Conservation (phyloP, 2,113 vertebrate genomes). For the Mastomys coucha region DNA sequence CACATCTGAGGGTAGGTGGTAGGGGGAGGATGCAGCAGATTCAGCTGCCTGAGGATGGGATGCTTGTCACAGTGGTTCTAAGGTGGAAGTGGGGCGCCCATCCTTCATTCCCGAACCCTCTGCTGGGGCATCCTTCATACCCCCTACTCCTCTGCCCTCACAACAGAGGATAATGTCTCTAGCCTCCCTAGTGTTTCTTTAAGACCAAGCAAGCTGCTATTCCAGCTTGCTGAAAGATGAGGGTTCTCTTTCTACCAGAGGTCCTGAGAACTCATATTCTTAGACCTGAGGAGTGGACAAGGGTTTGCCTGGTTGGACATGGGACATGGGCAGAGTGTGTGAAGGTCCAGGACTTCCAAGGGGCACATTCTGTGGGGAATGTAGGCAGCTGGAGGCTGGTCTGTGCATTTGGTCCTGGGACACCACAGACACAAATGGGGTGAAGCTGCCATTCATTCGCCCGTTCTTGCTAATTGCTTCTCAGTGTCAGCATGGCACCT, state of each 20-base stretch:
- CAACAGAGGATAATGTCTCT: neutral
- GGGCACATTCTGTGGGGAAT: neutral
- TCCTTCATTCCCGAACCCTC: fast-evolving
- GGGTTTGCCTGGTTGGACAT: neutral
- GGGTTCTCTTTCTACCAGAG: neutral
- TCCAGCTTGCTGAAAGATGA: neutral
- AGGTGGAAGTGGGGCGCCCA: neutral
- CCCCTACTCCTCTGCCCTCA: neutral
- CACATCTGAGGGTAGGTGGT: conserved; percentile 15
- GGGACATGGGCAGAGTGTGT: too few relatives aligned
- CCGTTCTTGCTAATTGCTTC: neutral
- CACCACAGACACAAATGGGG: neutral
- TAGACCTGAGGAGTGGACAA: neutral
- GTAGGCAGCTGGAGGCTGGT: too few relatives aligned
- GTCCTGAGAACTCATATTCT: neutral
- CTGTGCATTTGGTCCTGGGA: neutral
- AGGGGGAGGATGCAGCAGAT: neutral
- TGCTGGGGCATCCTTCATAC: too few relatives aligned
- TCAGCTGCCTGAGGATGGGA: neutral
- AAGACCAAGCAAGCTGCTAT: too few relatives aligned
- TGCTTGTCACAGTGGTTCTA: neutral
- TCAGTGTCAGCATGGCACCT: neutral
- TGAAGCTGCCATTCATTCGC: neutral
- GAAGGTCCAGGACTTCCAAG: neutral
- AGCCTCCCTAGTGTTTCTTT: neutral